phyloP scores from a whole-genome alignment of 2,888 invertebrate genomes.

The Cinara cedri region DNA sequence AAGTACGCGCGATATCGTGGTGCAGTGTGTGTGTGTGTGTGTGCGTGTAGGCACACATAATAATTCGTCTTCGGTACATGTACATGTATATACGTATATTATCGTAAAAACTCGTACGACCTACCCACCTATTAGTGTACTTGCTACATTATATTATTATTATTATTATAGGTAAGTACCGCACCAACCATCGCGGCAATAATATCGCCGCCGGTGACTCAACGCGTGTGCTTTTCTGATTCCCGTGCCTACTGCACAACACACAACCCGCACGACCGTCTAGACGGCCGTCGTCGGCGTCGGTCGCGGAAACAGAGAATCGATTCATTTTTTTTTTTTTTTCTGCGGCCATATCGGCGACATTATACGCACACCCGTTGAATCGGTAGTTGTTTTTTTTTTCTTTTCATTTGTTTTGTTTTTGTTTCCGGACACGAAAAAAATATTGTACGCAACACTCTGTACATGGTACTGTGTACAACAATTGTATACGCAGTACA shows the following conservation, averaged over 20 bases:
- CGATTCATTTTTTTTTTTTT: too few relatives aligned
- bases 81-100: background rate
- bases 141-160: background rate
- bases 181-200: too few relatives aligned
- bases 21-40: too few relatives aligned
- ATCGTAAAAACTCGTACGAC: constrained; percentile 4
- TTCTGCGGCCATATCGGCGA: background rate
- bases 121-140: constrained; percentile 13
- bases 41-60: background rate
- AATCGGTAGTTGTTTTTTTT: too few relatives aligned
- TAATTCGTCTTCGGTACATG: too few relatives aligned
- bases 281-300: background rate
- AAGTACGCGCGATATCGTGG: constrained; percentile 21
- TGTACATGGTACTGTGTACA: too few relatives aligned
- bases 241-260: background rate
- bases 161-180: background rate
- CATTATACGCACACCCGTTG: too few relatives aligned
- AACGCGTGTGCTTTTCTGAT: background rate
- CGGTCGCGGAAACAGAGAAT: background rate
- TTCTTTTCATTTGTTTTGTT: too few relatives aligned
- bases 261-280: background rate
- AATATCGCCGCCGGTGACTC: background rate
- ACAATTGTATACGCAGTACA: too few relatives aligned
- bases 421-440: too few relatives aligned
- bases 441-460: too few relatives aligned